Conservation (phyloP, 2,113 vertebrate genomes). For the Cyanoderma ruficeps region DNA sequence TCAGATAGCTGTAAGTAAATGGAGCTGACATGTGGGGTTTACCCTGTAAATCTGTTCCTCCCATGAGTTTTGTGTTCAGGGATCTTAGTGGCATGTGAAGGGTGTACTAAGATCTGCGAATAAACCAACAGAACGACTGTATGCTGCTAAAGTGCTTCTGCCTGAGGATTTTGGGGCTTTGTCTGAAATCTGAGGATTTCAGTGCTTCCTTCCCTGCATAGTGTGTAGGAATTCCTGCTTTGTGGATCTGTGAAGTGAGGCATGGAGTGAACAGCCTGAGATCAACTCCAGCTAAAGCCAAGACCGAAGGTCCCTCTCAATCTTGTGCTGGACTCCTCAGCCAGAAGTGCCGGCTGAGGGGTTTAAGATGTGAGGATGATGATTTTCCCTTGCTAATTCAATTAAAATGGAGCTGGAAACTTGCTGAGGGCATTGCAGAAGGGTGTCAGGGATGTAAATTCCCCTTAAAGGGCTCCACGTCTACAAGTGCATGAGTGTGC, state of each 20-base stretch:
- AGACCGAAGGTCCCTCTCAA: neutral
- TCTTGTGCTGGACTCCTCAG: neutral
- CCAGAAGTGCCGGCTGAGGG: neutral
- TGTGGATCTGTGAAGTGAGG: neutral
- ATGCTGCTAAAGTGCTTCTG: neutral
- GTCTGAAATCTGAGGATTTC: fast-evolving
- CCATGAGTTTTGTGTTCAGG: neutral
- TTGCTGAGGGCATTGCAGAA: neutral
- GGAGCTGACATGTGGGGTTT: neutral
- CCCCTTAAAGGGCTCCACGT: fast-evolving
- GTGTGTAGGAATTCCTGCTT: neutral
- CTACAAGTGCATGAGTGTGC: neutral
- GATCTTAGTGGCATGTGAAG: neutral
- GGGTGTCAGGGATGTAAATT: neutral
- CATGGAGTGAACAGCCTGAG: fast-evolving
- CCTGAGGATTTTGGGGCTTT: neutral
- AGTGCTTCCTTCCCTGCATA: neutral
- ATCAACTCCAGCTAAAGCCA: neutral
- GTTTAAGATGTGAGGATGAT: fast-evolving
- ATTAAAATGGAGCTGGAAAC: neutral
- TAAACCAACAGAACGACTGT: fast-evolving
- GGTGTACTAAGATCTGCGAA: neutral
- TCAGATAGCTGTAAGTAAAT: slow-evolving; percentile 81
- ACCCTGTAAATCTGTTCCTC: neutral
- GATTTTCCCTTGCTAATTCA: neutral